Conservation (phyloP, 35 echinoderm and acorn worm species). For the Apostichopus californicus region DNA sequence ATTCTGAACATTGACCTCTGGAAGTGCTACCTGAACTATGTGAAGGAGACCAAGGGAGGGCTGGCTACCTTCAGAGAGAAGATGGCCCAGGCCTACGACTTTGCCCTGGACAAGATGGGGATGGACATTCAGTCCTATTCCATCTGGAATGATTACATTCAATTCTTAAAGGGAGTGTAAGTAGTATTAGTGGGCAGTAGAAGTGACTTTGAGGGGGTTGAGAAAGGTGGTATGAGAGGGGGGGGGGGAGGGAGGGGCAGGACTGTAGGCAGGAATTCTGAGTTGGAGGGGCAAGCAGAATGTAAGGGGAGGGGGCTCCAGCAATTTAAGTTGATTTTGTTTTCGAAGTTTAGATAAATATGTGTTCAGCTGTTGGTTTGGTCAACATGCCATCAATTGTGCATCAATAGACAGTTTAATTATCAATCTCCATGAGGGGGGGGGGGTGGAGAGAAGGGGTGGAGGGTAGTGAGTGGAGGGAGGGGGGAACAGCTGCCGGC, state of each 20-base stretch:
- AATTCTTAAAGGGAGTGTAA: slow-evolving; percentile 97
- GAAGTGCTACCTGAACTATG: slow-evolving; percentile 98
- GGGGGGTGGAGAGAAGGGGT: not conserved
- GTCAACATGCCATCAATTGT: too few relatives aligned
- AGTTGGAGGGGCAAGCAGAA: too few relatives aligned
- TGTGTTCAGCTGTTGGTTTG: too few relatives aligned
- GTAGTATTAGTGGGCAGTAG: slow-evolving; percentile 13
- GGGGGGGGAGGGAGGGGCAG: too few relatives aligned
- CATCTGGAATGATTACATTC: slow-evolving; percentile 92
- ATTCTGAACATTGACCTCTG: slow-evolving; percentile 97
- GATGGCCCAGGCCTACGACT: slow-evolving; percentile 99
- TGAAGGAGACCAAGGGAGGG: slow-evolving; percentile 92
- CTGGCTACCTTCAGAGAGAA: slow-evolving; percentile 88
- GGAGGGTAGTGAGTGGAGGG: not conserved
- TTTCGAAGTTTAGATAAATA: too few relatives aligned
- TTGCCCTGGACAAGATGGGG: slow-evolving; percentile 99
- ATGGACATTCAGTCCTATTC: slow-evolving; percentile 96
- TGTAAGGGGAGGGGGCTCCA: too few relatives aligned
- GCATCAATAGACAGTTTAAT: too few relatives aligned
- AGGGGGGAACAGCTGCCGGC: too few relatives aligned
- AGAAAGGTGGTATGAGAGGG: not conserved
- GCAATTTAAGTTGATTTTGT: too few relatives aligned
- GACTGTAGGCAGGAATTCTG: too few relatives aligned
- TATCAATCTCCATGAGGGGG: not conserved
- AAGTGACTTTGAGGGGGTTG: too few relatives aligned